phyloP scores from a whole-genome alignment of 2,797 vertebrate species.

The Coilia nasus region DNA sequence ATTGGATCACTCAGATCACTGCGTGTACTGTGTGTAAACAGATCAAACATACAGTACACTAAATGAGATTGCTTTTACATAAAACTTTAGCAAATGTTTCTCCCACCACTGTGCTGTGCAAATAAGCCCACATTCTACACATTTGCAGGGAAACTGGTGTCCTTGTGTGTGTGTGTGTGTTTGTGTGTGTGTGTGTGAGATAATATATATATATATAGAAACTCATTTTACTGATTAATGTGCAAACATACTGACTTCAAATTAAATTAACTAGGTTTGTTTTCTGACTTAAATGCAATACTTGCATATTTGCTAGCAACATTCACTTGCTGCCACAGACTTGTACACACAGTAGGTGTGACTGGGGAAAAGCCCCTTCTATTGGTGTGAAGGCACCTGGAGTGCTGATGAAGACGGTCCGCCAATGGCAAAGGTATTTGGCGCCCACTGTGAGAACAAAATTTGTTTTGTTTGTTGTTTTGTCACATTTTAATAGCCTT shows the following conservation, averaged over 20 bases:
- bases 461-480: slow-evolving; percentile 67
- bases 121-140: neutral
- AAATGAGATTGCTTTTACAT: neutral
- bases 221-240: neutral
- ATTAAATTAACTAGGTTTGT: neutral
- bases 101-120: neutral
- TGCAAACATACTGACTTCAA: neutral
- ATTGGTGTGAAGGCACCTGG: slow-evolving; percentile 50
- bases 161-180: neutral
- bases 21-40: neutral
- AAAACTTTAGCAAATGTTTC: neutral
- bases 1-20: neutral
- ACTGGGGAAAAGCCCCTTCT: slow-evolving; percentile 57
- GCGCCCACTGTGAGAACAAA: slow-evolving; percentile 68
- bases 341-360: neutral
- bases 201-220: neutral
- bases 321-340: neutral
- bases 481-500: slow-evolving; percentile 69
- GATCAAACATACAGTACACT: neutral
- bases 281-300: neutral
- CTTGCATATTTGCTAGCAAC: neutral
- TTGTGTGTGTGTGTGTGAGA: neutral
- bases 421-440: slow-evolving; percentile 58
- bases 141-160: neutral
- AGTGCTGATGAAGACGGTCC: neutral